A percentile compares a stretch with the other conserved stretches of the same genome.
These are phyloP conservation scores for Phaonia tiefii DNA, from an alignment of 2,888 invertebrate genomes.

Conservation along the genomic window DNA sequence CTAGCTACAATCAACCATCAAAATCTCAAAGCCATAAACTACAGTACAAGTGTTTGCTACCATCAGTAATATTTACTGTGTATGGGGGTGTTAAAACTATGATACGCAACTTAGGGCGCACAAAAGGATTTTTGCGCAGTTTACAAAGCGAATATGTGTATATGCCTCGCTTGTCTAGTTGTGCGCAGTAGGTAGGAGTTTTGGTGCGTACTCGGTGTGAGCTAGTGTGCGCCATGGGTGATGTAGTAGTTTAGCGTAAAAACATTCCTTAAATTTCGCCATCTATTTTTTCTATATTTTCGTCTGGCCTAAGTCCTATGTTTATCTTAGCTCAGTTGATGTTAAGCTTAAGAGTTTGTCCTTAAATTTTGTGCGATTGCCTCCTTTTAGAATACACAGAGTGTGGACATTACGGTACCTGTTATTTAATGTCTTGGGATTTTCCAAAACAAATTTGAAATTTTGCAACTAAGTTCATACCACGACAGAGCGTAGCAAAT, in stretches of 20 bases:
- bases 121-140: slow-evolving; percentile 54
- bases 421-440: slow-evolving; percentile 45
- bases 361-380: not conserved
- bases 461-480: slow-evolving; percentile 30
- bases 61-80: not conserved
- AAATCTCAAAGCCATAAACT: slow-evolving; percentile 1
- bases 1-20: slow-evolving; percentile 32
- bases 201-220: not conserved
- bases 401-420: slow-evolving; percentile 53
- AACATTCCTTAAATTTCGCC: too few relatives aligned
- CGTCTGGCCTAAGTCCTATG: not conserved
- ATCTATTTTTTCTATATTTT: not conserved
- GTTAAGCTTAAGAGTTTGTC: not conserved
- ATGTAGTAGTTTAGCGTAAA: too few relatives aligned
- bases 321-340: slow-evolving; percentile 39
- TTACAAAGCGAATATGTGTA: not conserved
- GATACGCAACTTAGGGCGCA: slow-evolving; percentile 51
- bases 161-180: too few relatives aligned
- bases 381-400: not conserved
- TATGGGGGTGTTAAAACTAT: slow-evolving; percentile 54
- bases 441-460: slow-evolving; percentile 46
- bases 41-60: slow-evolving; percentile 45
- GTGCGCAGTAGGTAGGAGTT: too few relatives aligned
- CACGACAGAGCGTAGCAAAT: slow-evolving; percentile 46
- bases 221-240: slow-evolving; percentile 25